Conservation (phyloP, 2,113 vertebrate genomes). For the Callospermophilus lateralis region DNA sequence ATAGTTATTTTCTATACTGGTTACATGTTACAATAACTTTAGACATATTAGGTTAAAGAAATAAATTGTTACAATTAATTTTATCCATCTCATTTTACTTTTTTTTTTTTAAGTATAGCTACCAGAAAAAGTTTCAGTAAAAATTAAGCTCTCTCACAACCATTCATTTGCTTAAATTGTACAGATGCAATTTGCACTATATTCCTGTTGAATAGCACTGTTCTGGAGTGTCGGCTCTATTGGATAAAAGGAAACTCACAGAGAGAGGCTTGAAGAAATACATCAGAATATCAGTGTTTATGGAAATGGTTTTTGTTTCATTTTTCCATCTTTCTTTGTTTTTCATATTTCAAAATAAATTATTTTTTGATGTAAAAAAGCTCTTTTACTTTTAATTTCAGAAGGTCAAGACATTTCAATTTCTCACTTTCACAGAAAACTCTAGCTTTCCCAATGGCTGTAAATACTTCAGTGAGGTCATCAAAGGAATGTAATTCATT, state of each 20-base stretch:
- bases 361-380: slow-evolving; percentile 46
- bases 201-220: not conserved
- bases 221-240: not conserved
- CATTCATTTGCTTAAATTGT: not conserved
- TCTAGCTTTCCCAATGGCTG: not conserved
- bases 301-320: slow-evolving; percentile 28
- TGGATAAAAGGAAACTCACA: not conserved
- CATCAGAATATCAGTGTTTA: not conserved
- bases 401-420: slow-evolving; percentile 36
- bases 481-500: slow-evolving; percentile 35
- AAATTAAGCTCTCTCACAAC: not conserved
- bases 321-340: not conserved
- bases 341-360: slow-evolving; percentile 48
- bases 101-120: not conserved
- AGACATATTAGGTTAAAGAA: not conserved
- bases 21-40: slow-evolving; percentile 36
- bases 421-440: slow-evolving; percentile 28
- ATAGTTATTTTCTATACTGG: not conserved
- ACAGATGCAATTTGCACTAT: not conserved
- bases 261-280: slow-evolving; percentile 26
- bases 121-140: slow-evolving; percentile 4
- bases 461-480: slow-evolving; percentile 34
- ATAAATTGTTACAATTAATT: not conserved
- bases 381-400: slow-evolving; percentile 47
- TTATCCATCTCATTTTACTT: slow-evolving; percentile 5